Evolutionary conservation across 2,888 invertebrate genomes (phyloP), one percentile per base, ranked within the genome.

Genomic region (Mayetiola destructor): DNA sequence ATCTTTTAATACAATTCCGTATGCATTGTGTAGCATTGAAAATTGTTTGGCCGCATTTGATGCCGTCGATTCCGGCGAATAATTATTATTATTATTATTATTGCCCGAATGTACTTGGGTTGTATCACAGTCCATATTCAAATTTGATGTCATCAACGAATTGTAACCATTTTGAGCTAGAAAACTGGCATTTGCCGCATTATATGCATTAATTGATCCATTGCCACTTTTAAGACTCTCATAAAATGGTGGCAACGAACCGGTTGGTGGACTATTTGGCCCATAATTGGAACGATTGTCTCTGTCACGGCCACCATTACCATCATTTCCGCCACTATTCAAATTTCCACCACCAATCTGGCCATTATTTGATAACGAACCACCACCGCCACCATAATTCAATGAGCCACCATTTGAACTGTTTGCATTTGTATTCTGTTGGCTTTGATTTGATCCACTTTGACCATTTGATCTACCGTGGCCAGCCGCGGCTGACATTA

Each of bases 161-260:
- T 83, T 75, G 68, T 84, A 85, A 59, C 80, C 79, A 66, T 82
- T 85, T 56, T 76, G 75, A 23, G 77, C 72, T 5, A 77, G 67
- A 64, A 81, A 83, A 62, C 76, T 79, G 35, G 81, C 76, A 64
- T 79, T 80, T 2, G 66, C 63, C 23, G 81, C 81, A 66, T 84
- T 84, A 66, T 81, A 86, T 59, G 76, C 76, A 62, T 77, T 79
- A 55, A 77, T 76, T 12, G 80, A 78, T 62, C 81, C 82, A 66
- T 85, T 87, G 14, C 88, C 87, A 56, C 82, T 81, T 70, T 90
- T 90, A 0, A 90, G 76, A 10, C 87, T 87, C 72, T 89, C 89
- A 69, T 89, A 89, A 66, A 90, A 90, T 1, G 89, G 89, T n/a
- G 90, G 90, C 60, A 90, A 73, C 56, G 88, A 87, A 14, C 88